Evolutionary conservation across 2,113 vertebrate genomes (phyloP).

Genomic region (Corythoichthys haematopterus): DNA sequence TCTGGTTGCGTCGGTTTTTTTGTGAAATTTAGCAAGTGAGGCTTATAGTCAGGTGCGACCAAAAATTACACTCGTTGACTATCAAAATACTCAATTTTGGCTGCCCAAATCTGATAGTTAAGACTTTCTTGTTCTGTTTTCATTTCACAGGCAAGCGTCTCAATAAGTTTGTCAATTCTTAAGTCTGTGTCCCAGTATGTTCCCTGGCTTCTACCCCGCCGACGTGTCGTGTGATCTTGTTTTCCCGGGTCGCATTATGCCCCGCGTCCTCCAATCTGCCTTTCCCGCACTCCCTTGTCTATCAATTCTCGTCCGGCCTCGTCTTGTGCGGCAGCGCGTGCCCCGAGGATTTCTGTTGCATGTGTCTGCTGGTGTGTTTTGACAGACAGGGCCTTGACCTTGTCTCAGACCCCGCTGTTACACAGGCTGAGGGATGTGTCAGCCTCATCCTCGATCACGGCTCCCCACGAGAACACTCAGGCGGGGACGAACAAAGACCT

Average conservation of each 20-base stretch:
- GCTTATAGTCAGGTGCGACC: too few species aligned
- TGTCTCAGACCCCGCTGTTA: constrained; percentile 44
- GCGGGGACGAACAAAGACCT: neutral
- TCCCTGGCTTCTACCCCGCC: constrained; percentile 7
- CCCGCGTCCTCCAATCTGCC: constrained; percentile 17
- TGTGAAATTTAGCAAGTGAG: too few species aligned
- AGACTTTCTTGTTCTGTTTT: constrained; percentile 21
- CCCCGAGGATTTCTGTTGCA: constrained; percentile 50
- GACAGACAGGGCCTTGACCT: constrained; percentile 55
- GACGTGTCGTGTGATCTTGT: constrained; percentile 28
- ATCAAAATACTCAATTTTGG: too few species aligned
- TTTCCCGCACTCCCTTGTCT: constrained; percentile 39
- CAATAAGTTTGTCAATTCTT: neutral
- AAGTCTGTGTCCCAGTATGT: constrained; percentile 8
- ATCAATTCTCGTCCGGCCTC: constrained; percentile 47
- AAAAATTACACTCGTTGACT: too few species aligned
- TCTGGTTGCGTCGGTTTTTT: too few species aligned
- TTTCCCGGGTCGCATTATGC: constrained; percentile 13
- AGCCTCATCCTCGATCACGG: constrained; percentile 26
- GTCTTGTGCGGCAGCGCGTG: constrained; percentile 39
- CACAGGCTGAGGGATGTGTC: constrained; percentile 42
- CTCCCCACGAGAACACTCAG: constrained; percentile 15
- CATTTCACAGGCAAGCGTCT: constrained; percentile 15
- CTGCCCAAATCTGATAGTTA: too few species aligned
- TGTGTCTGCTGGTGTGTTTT: constrained; percentile 50